These are phyloP conservation scores for Oligia latruncula DNA, from an alignment of 2,888 invertebrate genomes.

Conservation along the genomic window DNA sequence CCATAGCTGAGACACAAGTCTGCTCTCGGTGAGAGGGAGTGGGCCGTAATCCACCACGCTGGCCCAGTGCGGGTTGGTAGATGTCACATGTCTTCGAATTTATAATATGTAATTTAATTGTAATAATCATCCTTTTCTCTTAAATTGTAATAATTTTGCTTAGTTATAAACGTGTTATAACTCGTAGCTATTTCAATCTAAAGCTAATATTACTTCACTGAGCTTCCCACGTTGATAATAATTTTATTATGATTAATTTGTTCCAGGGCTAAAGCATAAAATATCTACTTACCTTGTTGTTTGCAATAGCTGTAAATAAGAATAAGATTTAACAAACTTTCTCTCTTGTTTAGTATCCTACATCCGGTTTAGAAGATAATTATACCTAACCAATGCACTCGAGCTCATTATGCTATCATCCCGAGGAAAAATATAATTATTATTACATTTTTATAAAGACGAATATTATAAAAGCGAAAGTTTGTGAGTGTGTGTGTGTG, in stretches of 20 bases:
- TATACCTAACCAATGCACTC: no score
- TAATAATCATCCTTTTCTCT: not conserved
- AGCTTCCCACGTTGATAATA: conserved; percentile 37
- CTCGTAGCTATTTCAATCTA: conserved; percentile 15
- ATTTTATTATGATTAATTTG: conserved; percentile 38
- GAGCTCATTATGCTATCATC: not conserved
- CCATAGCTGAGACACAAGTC: no score
- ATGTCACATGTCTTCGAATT: no score
- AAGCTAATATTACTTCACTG: conserved; percentile 30
- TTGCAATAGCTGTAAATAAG: conserved; percentile 42
- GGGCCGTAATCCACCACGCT: no score
- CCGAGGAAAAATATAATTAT: not conserved
- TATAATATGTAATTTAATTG: no score
- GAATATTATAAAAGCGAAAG: no score
- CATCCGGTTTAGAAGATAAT: not conserved
- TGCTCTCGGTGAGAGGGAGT: no score
- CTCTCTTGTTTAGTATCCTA: not conserved
- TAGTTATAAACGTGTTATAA: conserved; percentile 12
- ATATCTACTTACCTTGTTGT: conserved; percentile 31
- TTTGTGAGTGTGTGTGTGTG: no score
- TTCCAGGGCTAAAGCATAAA: conserved; percentile 27
- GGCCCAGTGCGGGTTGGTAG: no score
- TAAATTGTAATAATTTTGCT: conserved; percentile 1
- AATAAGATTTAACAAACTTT: conserved; percentile 3
- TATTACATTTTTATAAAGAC: no score